Percentiles rank a stretch among this genome's conserved stretches.
Conservation (phyloP, 2,113 vertebrate genomes). For the Podilymbus podiceps region DNA sequence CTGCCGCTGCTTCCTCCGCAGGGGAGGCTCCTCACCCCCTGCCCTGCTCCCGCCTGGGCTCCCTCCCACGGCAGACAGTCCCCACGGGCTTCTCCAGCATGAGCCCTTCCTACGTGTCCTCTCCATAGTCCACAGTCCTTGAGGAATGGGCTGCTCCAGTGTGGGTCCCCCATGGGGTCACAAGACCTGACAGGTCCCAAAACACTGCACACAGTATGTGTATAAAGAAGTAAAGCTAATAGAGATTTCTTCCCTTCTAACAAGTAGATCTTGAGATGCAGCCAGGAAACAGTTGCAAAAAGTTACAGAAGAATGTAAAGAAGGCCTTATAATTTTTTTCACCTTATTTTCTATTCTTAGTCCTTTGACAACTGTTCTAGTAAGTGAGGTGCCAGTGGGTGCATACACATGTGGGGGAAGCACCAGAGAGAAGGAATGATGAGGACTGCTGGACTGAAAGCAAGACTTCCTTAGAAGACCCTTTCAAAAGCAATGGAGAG, state of each 20-base stretch:
- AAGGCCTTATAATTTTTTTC: not conserved
- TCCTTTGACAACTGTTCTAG: not conserved
- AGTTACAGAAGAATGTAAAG: not conserved
- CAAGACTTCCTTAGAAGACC: too few relatives aligned
- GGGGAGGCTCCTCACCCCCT: not conserved
- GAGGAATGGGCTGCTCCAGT: not conserved
- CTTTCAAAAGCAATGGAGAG: too few relatives aligned
- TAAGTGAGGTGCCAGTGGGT: not conserved
- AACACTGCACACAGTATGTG: not conserved
- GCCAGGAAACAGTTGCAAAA: not conserved
- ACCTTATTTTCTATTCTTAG: not conserved
- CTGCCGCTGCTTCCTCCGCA: accelerated
- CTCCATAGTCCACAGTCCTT: not conserved
- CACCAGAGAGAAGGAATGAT: too few relatives aligned
- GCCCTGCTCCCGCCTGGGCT: accelerated
- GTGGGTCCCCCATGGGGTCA: accelerated
- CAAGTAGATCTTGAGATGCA: not conserved
- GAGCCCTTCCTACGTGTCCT: not conserved
- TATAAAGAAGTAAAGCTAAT: not conserved
- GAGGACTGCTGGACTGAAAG: too few relatives aligned
- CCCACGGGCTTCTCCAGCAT: not conserved
- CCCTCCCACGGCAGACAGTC: accelerated
- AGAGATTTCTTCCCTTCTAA: not conserved
- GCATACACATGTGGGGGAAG: not conserved
- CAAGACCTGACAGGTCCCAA: not conserved